Percentiles rank a stretch among this genome's conserved stretches.
Conservation (phyloP, 2,113 vertebrate genomes). For the Apteryx mantelli region DNA sequence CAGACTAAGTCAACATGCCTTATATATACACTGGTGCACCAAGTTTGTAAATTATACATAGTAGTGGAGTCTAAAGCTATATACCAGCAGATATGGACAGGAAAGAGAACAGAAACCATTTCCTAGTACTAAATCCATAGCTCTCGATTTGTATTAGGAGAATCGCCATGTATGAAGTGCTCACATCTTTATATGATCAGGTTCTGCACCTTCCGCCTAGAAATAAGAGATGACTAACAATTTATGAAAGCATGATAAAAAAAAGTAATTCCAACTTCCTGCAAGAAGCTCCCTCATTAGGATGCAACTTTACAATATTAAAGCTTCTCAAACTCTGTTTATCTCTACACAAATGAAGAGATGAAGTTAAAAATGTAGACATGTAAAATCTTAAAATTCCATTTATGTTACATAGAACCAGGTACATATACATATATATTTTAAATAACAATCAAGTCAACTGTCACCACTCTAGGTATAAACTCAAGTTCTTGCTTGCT, state of each 20-base stretch:
- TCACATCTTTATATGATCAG: background rate
- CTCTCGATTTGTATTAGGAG: background rate
- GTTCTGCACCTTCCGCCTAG: background rate
- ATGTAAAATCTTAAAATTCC: conserved; percentile 9
- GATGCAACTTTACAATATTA: background rate
- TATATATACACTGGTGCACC: background rate
- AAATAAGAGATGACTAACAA: background rate
- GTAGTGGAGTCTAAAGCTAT: background rate
- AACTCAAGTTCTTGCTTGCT: background rate
- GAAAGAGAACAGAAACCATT: background rate
- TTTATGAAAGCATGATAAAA: background rate
- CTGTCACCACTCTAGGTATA: background rate
- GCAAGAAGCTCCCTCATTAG: background rate
- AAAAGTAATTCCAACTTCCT: background rate
- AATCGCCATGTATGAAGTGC: background rate
- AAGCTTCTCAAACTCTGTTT: conserved; percentile 2
- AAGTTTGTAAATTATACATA: background rate
- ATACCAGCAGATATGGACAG: background rate
- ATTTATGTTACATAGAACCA: background rate
- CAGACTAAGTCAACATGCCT: background rate
- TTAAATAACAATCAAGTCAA: background rate
- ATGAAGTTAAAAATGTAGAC: background rate
- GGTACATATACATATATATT: background rate
- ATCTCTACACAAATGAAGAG: background rate
- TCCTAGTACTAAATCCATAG: background rate